A percentile compares a stretch with the other conserved stretches of the same genome.
Evolutionary conservation across 2,888 invertebrate genomes (phyloP).

Genomic region (Plebejus argus): DNA sequence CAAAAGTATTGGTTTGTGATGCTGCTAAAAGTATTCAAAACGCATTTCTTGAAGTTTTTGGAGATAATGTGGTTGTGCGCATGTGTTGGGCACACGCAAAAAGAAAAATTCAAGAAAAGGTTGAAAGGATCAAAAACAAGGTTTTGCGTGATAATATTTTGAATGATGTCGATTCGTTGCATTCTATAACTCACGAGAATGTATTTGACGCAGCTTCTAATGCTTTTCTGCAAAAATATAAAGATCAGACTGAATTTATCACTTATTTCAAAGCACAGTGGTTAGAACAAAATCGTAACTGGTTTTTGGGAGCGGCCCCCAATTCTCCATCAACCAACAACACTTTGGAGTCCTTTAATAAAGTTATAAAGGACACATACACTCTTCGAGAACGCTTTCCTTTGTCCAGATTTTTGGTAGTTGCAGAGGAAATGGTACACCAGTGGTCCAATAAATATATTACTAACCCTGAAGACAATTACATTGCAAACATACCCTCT

Average conservation of each 20-base stretch:
- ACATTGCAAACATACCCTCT: too few relatives aligned
- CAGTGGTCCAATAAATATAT: too few relatives aligned
- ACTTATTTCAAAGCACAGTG: not conserved
- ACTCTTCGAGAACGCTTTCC: not conserved
- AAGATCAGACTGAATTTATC: not conserved
- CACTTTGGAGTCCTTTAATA: not conserved
- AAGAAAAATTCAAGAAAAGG: not conserved
- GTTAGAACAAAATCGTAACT: not conserved
- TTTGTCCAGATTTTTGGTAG: not conserved
- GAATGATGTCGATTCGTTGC: too few relatives aligned
- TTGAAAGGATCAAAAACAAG: not conserved
- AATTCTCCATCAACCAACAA: not conserved
- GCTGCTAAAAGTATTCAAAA: constrained; percentile 18
- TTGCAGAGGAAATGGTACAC: not conserved
- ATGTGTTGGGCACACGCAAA: not conserved
- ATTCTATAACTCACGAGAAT: not conserved
- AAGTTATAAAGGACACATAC: not conserved
- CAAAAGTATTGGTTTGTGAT: constrained; percentile 1
- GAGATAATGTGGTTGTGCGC: not conserved
- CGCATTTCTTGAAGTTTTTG: constrained; percentile 18
- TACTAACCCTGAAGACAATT: too few relatives aligned
- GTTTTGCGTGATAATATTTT: not conserved
- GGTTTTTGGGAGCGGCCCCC: not conserved
- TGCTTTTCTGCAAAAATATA: not conserved
- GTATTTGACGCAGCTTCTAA: not conserved